These are phyloP conservation scores for Alectura lathami DNA, from an alignment of 2,113 vertebrate species.

Conservation along the genomic window DNA sequence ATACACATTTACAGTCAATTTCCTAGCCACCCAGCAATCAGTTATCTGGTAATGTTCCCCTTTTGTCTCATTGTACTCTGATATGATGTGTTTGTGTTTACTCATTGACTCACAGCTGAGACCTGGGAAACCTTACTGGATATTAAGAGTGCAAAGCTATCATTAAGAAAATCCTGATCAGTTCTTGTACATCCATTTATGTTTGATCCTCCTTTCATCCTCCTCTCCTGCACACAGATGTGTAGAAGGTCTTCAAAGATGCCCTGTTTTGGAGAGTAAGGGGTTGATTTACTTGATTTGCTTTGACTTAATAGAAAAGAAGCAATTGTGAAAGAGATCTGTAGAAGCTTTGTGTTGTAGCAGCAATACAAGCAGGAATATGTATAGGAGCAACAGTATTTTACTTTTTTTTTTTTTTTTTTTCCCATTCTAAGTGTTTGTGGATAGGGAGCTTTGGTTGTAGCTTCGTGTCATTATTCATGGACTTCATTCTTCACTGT, in stretches of 20 bases:
- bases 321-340: neutral
- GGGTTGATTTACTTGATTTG: neutral
- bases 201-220: neutral
- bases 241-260: neutral
- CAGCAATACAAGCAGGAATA: neutral
- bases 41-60: neutral
- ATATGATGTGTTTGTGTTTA: neutral
- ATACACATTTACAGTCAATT: neutral
- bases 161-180: neutral
- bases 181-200: neutral
- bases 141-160: neutral
- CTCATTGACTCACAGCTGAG: neutral
- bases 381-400: neutral
- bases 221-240: neutral
- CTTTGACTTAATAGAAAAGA: neutral
- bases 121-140: neutral
- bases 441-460: neutral
- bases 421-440: neutral
- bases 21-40: neutral
- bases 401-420: neutral
- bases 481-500: neutral
- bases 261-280: neutral
- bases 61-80: neutral
- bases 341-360: neutral
- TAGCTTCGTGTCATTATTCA: neutral